phyloP scores from a whole-genome alignment of 2,888 invertebrate species.

The Eremobia ochroleuca region DNA sequence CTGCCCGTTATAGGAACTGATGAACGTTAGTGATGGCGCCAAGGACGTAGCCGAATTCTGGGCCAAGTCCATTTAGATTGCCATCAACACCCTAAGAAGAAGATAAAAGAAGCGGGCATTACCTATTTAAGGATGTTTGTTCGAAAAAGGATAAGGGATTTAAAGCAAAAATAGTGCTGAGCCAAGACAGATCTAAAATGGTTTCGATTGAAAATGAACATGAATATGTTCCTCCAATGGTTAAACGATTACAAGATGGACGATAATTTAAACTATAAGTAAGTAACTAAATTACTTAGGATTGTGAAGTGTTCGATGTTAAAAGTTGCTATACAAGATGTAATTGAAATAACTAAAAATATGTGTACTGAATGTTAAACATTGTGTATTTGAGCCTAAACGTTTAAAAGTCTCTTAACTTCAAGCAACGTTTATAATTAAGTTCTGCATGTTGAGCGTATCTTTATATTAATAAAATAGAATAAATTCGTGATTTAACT shows the following conservation, averaged over 20 bases:
- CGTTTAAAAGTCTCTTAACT: background rate
- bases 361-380: background rate
- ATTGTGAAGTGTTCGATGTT: background rate
- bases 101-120: no score
- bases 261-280: background rate
- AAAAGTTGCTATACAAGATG: background rate
- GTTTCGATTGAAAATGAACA: slow-evolving; percentile 66
- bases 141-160: slow-evolving; percentile 76
- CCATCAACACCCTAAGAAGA: no score
- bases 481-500: background rate
- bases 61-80: background rate
- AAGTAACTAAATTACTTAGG: background rate
- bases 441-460: background rate
- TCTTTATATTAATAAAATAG: background rate
- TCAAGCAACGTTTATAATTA: background rate
- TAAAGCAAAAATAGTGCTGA: slow-evolving; percentile 73
- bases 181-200: slow-evolving; percentile 59
- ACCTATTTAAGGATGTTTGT: slow-evolving; percentile 54
- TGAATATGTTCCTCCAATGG: slow-evolving; percentile 71
- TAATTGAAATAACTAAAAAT: background rate
- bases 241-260: slow-evolving; percentile 15
- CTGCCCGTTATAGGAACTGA: background rate
- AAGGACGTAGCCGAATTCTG: background rate
- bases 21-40: background rate
- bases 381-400: background rate